Base-by-base conservation (phyloP, 1,140 invertebrate species). In the Trichonephila clavipes region DNA sequence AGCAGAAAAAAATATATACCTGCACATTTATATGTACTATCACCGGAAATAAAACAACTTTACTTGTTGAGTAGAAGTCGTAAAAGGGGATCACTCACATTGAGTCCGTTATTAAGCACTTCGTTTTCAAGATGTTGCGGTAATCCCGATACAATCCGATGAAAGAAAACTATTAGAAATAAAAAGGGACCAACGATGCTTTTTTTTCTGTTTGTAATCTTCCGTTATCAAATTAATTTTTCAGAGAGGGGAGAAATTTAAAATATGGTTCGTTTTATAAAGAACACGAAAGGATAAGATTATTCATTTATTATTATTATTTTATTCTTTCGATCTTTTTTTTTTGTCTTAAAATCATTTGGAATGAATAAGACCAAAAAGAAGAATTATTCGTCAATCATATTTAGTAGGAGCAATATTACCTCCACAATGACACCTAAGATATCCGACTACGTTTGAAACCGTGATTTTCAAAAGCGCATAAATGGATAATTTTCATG, bases 231-330 rank as follows among this genome's bases (percentile, higher is more conserved):
- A 24, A 51, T 83, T 44, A 19, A 44, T 83, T 83, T 40, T n/a
- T 40, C 1, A 2, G 18, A 3, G 2, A 12, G 19, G 40, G 40
- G 85, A 28, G 18, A 87, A 87, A 87, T 87, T 87, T 87, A 87
- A 87, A 58, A 51, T 59, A 64, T 61, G 85, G 58, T 87, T 87
- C 51, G 10, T 28, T 87, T 87, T 87, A 61, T 87, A 51, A 87
- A 87, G 59, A 0, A 87, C 21, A 16, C 24, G 16, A 51, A 62
- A 28, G 59, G 85, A 62, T 87, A 24, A 62, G 59, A 87, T 61
- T 58, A 61, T 28, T 87, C 24, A 14, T 28, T 24, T 72, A 34
- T 14, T 16, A 28, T 72, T 28, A 12, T 10, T 28, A 8, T 34
- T 72, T 10, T 14, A 24, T 2, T 72, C 28, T 5, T 72, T 34